Conservation (phyloP, 2,113 vertebrate species). For the Pseudorasbora parva region DNA sequence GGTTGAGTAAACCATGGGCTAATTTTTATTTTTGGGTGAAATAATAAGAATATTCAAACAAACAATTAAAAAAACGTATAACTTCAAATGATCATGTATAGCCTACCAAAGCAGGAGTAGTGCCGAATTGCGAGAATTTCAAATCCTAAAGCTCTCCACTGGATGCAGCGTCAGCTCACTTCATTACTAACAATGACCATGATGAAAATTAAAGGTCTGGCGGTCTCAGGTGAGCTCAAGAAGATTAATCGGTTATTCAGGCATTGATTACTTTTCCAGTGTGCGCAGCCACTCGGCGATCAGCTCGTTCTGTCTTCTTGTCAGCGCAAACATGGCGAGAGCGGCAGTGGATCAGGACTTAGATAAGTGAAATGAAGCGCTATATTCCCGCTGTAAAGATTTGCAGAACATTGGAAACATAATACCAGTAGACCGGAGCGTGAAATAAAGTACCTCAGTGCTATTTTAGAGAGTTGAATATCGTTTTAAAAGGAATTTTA, state of each 20-base stretch:
- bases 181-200: not conserved
- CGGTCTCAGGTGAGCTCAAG: not conserved
- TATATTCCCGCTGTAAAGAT: not conserved
- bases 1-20: too few relatives aligned
- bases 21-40: too few relatives aligned
- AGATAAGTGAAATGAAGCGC: not conserved
- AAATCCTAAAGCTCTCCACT: not conserved
- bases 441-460: not conserved
- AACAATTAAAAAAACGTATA: not conserved
- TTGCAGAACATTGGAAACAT: not conserved
- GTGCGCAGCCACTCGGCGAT: not conserved
- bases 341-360: not conserved
- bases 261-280: slow-evolving; percentile 20
- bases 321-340: slow-evolving; percentile 37
- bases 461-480: not conserved
- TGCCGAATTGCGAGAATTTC: not conserved
- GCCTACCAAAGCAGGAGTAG: not conserved
- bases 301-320: not conserved
- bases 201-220: not conserved
- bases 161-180: not conserved
- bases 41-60: not conserved
- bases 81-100: not conserved
- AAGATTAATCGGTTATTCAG: not conserved
- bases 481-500: slow-evolving; percentile 1
- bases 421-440: not conserved